Evolutionary conservation across 2,113 vertebrate species (phyloP), one percentile per base, ranked within the genome.

Genomic region (Bubo bubo): DNA sequence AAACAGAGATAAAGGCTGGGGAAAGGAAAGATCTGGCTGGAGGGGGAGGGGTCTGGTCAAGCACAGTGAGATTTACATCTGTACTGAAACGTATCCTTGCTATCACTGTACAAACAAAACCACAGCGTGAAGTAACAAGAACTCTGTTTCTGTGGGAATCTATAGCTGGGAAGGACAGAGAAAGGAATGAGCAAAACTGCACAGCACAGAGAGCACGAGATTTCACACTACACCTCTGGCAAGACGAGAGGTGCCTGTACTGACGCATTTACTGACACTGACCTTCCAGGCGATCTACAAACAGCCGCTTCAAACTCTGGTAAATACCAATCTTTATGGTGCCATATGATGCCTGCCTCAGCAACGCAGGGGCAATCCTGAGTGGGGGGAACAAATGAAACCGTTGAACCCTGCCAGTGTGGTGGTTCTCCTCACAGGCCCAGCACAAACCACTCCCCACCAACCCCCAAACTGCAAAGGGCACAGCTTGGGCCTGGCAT

Each of bases 241-340:
- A 11, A 22, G 53, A 4, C 1, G 3, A 27, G 59, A 8, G 20
- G 30, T 5, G 35, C 37, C 45, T 0, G 9, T 2, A 3, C 26
- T 1, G 32, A 15, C 26, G 3, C 4, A 1, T 10, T 73, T 5
- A 2, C 26, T 4, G 11, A 14, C 63, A 76, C 98, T 55, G 55
- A 99, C 99, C 99, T 99, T 99, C 99, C 77, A 99, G 98, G 37
- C 93, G 98, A 91, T 98, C 99, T 32, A 99, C 99, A 23, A 99
- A 99, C 79, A 99, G 97, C 83, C 99, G 98, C 97, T 99, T 99
- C 96, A 99, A 91, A 64, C 99, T 99, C 97, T 99, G 99, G 97
- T 99, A 99, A 26, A 99, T 99, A 63, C 99, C 99, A 9, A 99
- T 99, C 98, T 99, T 99, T 95, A 99, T 99, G 73, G 99, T 99